These are phyloP conservation scores for Chelonia mydas DNA, from an alignment of 2,797 vertebrate species.

Conservation along the genomic window DNA sequence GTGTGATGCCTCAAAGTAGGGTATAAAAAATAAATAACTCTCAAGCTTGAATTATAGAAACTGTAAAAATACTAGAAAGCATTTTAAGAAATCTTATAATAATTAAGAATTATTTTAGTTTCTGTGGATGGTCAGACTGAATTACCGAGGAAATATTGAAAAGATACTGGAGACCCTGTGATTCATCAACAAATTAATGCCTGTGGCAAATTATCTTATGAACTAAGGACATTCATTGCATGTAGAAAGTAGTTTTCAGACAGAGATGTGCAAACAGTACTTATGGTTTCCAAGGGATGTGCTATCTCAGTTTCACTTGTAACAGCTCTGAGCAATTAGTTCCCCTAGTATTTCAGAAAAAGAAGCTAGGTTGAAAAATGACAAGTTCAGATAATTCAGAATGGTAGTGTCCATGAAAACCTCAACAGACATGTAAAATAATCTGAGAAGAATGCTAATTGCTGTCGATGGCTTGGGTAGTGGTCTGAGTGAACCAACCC, in stretches of 20 bases:
- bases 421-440: conserved; percentile 40
- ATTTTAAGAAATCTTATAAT: background rate
- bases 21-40: conserved; percentile 54
- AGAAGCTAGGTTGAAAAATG: conserved; percentile 28
- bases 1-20: conserved; percentile 6
- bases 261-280: background rate
- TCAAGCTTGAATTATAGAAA: conserved; percentile 35
- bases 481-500: conserved; percentile 6
- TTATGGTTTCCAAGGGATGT: conserved; percentile 7
- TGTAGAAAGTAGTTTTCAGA: conserved; percentile 13
- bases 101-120: background rate
- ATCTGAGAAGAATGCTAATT: conserved; percentile 32
- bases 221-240: background rate
- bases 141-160: conserved; percentile 6
- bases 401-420: conserved; percentile 28
- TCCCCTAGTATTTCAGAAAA: conserved; percentile 39
- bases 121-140: background rate
- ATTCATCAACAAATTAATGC: background rate
- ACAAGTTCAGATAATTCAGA: conserved; percentile 49
- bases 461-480: conserved; percentile 30
- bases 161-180: background rate
- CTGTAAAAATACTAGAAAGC: background rate
- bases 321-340: conserved; percentile 26
- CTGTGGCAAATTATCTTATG: conserved; percentile 9
- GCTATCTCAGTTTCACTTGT: background rate